Evolutionary conservation across 2,113 vertebrate species (phyloP).

Genomic region (Ranitomeya variabilis): DNA sequence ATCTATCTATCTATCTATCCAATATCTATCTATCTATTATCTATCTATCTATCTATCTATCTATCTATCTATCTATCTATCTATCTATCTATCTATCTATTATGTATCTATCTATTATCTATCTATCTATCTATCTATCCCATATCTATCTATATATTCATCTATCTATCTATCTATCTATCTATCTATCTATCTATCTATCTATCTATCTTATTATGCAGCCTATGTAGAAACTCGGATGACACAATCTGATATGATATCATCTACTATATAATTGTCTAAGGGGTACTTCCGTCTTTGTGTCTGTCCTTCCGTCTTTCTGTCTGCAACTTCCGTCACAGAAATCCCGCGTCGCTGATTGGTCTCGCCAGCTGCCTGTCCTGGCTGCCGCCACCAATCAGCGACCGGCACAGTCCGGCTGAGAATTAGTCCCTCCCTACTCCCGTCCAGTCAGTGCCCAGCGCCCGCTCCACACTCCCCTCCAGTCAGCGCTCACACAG

Average conservation of each 20-base stretch:
- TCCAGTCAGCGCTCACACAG: too few relatives aligned
- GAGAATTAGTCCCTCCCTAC: too few relatives aligned
- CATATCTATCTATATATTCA: background rate
- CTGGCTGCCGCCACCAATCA: too few relatives aligned
- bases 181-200: background rate
- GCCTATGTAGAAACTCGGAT: background rate
- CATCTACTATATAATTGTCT: too few relatives aligned
- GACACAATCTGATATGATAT: background rate
- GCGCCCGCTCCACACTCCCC: too few relatives aligned
- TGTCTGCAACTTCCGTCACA: too few relatives aligned
- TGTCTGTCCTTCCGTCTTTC: too few relatives aligned
- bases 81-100: background rate
- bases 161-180: background rate
- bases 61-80: background rate
- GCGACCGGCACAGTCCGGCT: too few relatives aligned
- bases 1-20: background rate
- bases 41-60: constrained; percentile 2
- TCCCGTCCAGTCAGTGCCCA: too few relatives aligned
- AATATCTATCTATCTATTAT: background rate
- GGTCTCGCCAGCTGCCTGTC: too few relatives aligned
- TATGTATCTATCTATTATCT: constrained; percentile 1
- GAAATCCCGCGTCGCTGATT: too few relatives aligned
- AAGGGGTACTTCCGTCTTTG: too few relatives aligned
- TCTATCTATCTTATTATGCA: constrained; percentile 1
- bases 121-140: background rate